phyloP scores from a whole-genome alignment of 2,888 invertebrate species.

The Tribolium freemani region DNA sequence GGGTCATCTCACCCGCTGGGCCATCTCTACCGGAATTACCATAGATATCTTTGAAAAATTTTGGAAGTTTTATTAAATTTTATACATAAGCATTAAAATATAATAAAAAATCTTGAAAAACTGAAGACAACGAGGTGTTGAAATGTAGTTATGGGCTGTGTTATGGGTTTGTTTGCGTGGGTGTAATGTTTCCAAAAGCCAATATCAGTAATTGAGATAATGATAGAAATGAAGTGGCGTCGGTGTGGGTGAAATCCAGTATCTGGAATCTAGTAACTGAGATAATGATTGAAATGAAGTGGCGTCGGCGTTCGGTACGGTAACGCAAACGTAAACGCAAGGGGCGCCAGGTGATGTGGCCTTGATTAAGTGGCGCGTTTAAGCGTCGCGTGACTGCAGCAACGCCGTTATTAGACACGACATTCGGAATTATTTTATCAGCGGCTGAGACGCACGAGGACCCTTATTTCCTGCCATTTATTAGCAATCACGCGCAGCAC shows the following conservation, averaged over 20 bases:
- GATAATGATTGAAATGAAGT: conserved; percentile 32
- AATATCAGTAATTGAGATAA: too few relatives aligned
- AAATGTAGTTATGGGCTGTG: too few relatives aligned
- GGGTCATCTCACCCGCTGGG: too few relatives aligned
- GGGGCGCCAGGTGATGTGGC: conserved; percentile 53
- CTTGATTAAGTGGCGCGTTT: conserved; percentile 64
- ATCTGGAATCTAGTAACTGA: not conserved
- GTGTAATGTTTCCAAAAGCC: too few relatives aligned
- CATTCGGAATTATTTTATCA: conserved; percentile 70
- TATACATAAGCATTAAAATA: too few relatives aligned
- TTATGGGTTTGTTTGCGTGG: too few relatives aligned
- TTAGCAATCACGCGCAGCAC: conserved; percentile 68
- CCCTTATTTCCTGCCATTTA: conserved; percentile 69
- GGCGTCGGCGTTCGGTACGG: conserved; percentile 8
- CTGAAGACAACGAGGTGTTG: too few relatives aligned
- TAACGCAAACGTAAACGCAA: not conserved
- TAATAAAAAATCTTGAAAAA: too few relatives aligned
- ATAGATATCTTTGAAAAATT: too few relatives aligned
- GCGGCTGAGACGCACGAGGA: conserved; percentile 67
- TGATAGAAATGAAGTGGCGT: not conserved
- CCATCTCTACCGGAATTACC: too few relatives aligned
- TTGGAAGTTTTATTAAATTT: too few relatives aligned
- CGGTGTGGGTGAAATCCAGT: not conserved
- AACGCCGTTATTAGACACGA: conserved; percentile 68
- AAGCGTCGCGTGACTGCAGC: conserved; percentile 63